phyloP scores from a whole-genome alignment of 2,888 invertebrate species.

The Drosophila falleni region DNA sequence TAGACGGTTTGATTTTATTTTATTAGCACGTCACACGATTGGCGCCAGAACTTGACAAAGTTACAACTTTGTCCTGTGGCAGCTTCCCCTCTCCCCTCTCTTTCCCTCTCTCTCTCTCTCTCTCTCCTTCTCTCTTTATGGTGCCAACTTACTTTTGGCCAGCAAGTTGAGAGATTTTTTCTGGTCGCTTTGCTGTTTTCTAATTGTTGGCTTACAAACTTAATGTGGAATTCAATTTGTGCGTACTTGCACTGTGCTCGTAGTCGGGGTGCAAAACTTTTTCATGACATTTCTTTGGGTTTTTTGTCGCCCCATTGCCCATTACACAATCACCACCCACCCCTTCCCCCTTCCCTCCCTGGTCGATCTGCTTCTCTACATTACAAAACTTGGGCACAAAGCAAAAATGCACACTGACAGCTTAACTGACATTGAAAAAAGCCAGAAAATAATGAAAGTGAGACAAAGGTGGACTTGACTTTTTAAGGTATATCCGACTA shows the following conservation, averaged over 20 bases:
- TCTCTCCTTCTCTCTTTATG: neutral
- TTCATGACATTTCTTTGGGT: conserved; percentile 45
- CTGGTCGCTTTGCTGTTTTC: conserved; percentile 78
- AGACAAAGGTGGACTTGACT: conserved; percentile 1
- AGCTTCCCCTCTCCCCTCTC: neutral
- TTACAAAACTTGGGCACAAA: conserved; percentile 66
- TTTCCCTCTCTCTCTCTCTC: neutral
- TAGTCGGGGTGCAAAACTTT: conserved; percentile 52
- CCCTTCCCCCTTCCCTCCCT: neutral
- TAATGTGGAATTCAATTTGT: conserved; percentile 81
- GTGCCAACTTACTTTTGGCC: conserved; percentile 45
- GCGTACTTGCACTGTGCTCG: conserved; percentile 40
- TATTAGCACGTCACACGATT: conserved; percentile 80
- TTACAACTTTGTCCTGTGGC: conserved; percentile 69
- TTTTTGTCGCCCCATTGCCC: conserved; percentile 50
- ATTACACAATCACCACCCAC: conserved; percentile 7
- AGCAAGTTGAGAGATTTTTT: conserved; percentile 40
- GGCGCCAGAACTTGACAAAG: conserved; percentile 80
- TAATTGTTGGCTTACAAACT: conserved; percentile 84
- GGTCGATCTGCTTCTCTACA: neutral
- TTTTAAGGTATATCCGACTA: neutral
- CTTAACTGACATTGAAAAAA: conserved; percentile 69
- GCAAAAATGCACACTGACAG: conserved; percentile 78
- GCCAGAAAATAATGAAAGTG: conserved; percentile 7
- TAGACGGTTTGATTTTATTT: conserved; percentile 71